These are phyloP conservation scores for Sus cebifrons DNA, from an alignment of 2,797 vertebrate species.

Conservation along the genomic window DNA sequence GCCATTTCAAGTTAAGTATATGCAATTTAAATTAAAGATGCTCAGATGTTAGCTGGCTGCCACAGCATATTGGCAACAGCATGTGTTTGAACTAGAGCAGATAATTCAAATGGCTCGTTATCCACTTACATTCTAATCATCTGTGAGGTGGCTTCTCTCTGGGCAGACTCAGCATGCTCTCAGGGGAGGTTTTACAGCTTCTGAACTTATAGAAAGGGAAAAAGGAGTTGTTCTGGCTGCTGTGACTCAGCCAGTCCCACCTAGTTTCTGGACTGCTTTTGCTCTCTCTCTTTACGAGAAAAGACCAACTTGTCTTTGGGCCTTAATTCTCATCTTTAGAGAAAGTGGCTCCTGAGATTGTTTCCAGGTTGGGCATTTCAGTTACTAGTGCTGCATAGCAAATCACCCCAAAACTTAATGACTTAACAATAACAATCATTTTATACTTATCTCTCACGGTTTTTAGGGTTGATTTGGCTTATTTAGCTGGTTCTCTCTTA, in stretches of 20 bases:
- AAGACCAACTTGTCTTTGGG: not conserved
- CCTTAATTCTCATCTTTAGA: not conserved
- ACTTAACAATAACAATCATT: not conserved
- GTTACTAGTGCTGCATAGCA: conserved; percentile 38
- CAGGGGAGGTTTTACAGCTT: conserved; percentile 75
- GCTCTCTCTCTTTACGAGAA: not conserved
- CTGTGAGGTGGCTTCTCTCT: conserved; percentile 86
- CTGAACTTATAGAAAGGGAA: conserved; percentile 71
- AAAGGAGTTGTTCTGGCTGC: conserved; percentile 41
- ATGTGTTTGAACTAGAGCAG: conserved; percentile 89
- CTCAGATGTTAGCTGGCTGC: conserved; percentile 89
- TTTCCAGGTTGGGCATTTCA: conserved; percentile 61
- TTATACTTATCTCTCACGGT: not conserved
- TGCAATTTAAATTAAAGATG: conserved; percentile 89
- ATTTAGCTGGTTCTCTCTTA: not conserved
- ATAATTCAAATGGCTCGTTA: conserved; percentile 89
- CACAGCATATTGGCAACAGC: conserved; percentile 88
- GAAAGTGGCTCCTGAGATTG: not conserved
- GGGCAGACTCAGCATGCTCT: conserved; percentile 83
- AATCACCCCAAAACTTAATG: not conserved
- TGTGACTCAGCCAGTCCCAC: conserved; percentile 51
- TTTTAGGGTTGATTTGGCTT: not conserved
- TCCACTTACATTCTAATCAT: conserved; percentile 87
- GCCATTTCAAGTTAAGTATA: conserved; percentile 89
- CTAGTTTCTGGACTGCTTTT: conserved; percentile 14